phyloP scores from a whole-genome alignment of 53 echinoderm and acorn worm species.

The Astropecten irregularis region DNA sequence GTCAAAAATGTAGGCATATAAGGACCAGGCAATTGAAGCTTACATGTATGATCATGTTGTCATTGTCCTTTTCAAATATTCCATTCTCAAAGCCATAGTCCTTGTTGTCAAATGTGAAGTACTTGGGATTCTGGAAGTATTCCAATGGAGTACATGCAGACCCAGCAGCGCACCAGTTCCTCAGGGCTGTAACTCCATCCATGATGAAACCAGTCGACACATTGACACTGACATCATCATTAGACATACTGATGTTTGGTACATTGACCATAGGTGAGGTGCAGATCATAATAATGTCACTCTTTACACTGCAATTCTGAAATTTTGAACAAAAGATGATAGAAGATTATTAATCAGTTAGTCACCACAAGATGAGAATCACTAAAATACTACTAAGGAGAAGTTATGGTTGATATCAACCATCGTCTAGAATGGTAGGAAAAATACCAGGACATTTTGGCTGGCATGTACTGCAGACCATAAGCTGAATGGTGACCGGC shows the following conservation, averaged over 20 bases:
- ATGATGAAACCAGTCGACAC: too few species aligned
- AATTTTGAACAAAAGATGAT: background rate
- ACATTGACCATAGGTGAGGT: too few species aligned
- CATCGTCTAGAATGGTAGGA: too few species aligned
- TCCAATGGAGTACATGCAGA: constrained; percentile 12
- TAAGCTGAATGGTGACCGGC: too few species aligned
- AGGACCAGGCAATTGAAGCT: background rate
- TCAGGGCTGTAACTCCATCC: background rate
- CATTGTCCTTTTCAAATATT: background rate
- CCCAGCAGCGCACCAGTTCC: constrained; percentile 25
- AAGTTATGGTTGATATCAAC: background rate
- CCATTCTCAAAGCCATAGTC: too few species aligned
- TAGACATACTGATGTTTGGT: too few species aligned
- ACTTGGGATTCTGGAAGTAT: constrained; percentile 50
- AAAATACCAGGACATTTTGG: too few species aligned
- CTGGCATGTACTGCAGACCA: too few species aligned
- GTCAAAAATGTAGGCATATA: too few species aligned
- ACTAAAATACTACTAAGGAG: background rate
- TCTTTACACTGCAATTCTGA: background rate
- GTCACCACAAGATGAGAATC: background rate
- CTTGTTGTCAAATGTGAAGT: constrained; percentile 13
- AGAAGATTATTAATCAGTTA: background rate
- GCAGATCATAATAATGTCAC: too few species aligned
- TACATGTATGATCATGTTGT: background rate
- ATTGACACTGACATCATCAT: too few species aligned